phyloP scores from a whole-genome alignment of 2,113 vertebrate species.

The Falco punctatus region DNA sequence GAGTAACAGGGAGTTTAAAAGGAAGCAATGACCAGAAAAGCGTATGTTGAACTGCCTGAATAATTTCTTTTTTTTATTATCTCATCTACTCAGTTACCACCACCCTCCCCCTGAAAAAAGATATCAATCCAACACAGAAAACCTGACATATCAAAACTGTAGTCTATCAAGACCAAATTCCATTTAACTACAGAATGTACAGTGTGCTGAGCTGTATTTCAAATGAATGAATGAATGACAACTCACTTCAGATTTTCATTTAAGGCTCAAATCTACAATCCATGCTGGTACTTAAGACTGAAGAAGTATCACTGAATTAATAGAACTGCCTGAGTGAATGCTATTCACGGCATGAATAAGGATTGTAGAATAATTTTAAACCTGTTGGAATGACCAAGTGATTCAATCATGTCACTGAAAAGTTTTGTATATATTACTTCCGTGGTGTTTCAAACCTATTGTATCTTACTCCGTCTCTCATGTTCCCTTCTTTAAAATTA shows the following conservation, averaged over 20 bases:
- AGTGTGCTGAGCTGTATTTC: background rate
- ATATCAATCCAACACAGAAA: background rate
- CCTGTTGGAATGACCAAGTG: background rate
- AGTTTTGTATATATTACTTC: background rate
- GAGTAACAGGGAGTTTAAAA: background rate
- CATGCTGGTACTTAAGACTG: background rate
- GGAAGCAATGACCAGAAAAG: slow-evolving; percentile 23
- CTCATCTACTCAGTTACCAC: background rate
- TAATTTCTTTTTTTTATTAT: background rate
- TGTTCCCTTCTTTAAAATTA: background rate
- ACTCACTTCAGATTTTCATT: slow-evolving; percentile 6
- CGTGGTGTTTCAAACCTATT: background rate
- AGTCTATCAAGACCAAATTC: background rate
- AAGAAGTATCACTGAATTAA: slow-evolving; percentile 40
- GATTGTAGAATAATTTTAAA: background rate
- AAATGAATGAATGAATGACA: background rate
- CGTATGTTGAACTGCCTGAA: background rate
- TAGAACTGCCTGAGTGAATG: background rate
- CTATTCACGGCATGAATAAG: background rate
- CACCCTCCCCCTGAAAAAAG: fast-evolving
- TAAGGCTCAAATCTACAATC: background rate
- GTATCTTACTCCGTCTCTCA: background rate
- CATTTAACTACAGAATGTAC: background rate
- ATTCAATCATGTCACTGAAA: background rate
- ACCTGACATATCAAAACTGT: background rate